Evolutionary conservation across 92 coral and sea anemone genomes (phyloP).

Genomic region (Porites rus): DNA sequence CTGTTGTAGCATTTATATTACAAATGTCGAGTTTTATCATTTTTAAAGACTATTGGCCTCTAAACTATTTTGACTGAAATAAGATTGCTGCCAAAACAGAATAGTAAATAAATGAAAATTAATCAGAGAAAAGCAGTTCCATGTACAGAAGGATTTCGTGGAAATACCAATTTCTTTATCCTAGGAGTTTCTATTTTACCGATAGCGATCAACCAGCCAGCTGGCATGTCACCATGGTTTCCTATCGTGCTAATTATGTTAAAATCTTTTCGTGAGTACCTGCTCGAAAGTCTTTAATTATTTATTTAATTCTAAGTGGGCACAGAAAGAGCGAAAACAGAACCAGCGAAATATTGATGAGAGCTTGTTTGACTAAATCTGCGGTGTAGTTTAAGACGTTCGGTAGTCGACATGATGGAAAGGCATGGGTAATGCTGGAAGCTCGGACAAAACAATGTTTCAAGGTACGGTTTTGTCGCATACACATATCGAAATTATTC

Average conservation of each 20-base stretch:
- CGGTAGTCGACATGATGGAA: slow-evolving; percentile 53
- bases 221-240: slow-evolving; percentile 38
- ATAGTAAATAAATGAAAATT: too few species aligned
- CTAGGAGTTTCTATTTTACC: background rate
- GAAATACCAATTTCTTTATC: background rate
- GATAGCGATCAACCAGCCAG: background rate
- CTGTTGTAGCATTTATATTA: too few species aligned
- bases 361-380: background rate
- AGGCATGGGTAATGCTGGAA: slow-evolving; percentile 71
- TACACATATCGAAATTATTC: too few species aligned
- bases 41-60: too few species aligned
- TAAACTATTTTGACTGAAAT: too few species aligned
- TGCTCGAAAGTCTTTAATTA: slow-evolving; percentile 45
- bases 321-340: slow-evolving; percentile 1
- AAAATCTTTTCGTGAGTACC: slow-evolving; percentile 49
- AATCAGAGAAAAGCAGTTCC: too few species aligned
- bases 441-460: slow-evolving; percentile 72
- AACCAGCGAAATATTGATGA: slow-evolving; percentile 37
- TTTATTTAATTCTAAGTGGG: slow-evolving; percentile 37
- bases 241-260: slow-evolving; percentile 38
- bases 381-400: too few species aligned
- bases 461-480: slow-evolving; percentile 54
- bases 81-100: too few species aligned
- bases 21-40: too few species aligned
- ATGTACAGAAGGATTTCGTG: too few species aligned